phyloP scores from a whole-genome alignment of 2,797 vertebrate species.

The Petrocephalus schoutedeni region DNA sequence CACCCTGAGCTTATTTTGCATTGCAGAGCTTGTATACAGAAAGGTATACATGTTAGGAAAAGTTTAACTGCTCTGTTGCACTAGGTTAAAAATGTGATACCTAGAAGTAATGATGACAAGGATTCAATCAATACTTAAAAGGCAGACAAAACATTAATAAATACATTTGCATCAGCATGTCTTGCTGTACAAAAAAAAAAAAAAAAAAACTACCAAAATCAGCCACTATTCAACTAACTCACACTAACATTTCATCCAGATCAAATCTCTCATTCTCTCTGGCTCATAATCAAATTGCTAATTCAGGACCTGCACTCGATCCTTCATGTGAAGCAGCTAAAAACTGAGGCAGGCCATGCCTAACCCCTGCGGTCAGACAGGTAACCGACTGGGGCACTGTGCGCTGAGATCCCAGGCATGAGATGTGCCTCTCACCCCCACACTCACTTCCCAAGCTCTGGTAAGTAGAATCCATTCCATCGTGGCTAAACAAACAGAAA shows the following conservation, averaged over 20 bases:
- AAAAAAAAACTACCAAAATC: neutral
- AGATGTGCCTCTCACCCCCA: neutral
- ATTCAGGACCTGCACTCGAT: neutral
- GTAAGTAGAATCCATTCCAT: neutral
- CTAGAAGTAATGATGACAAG: neutral
- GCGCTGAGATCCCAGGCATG: neutral
- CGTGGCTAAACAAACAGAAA: neutral
- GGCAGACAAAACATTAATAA: neutral
- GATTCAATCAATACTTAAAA: neutral
- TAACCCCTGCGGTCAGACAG: neutral
- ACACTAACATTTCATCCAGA: neutral
- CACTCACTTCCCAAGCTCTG: neutral
- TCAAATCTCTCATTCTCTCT: neutral
- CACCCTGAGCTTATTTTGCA: conserved; percentile 3
- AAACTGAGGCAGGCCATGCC: neutral
- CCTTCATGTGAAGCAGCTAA: neutral
- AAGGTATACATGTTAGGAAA: neutral
- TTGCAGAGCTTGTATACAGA: neutral
- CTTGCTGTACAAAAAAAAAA: neutral
- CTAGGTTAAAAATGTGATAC: neutral
- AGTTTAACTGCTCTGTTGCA: neutral
- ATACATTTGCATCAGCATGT: neutral
- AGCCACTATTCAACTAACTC: neutral
- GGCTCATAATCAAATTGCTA: neutral
- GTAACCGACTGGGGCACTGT: neutral